Evolutionary conservation across 2,797 vertebrate species (phyloP), one percentile per base, ranked within the genome.

Genomic region (Ambastaia sidthimunki): DNA sequence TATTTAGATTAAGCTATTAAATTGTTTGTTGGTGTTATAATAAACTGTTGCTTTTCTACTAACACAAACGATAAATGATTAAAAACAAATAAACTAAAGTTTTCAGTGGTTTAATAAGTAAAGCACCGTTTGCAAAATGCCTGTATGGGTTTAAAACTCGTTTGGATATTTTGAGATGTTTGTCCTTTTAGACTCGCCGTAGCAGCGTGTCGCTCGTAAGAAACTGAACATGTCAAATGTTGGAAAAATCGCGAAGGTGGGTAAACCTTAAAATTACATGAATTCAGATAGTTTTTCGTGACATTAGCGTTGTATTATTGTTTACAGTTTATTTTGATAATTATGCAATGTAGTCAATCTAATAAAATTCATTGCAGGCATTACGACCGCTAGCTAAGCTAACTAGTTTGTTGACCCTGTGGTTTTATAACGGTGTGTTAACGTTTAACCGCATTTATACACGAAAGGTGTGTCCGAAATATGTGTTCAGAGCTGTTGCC

Each of bases 131-230:
- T n/a, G n/a, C n/a, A 31, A 2, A 31, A 31, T 2, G 31, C 4
- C 31, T 4, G 31, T 31, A 4, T 31, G 4, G 31, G 2, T 31
- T 31, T 31, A 31, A 31, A 31, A 4, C 31, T 4, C 31, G 37
- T 41, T 41, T 41, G 6, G 37, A 10, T 41, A 41, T 41, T 41
- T 41, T 41, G 37, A 41, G 37, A 10, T 9, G 9, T 69, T 44
- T 82, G 75, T 76, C 41, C 55, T 28, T 1, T 31, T 7, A 25
- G 80, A 55, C 70, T 88, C 78, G 62, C 90, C 88, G 87, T 92
- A 90, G 74, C 72, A 87, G 84, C 60, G 75, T 5, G 7, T 41
- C 9, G 18, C 5, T 63, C 18, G 9, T 3, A 71, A 4, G 18
- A 74, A 5, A 41, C 37, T 10, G 37, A 41, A 70, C 1, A 92